A percentile compares a stretch with the other conserved stretches of the same genome.
phyloP scores from a whole-genome alignment of 2,797 vertebrate genomes.

The Otolemur crassicaudatus region DNA sequence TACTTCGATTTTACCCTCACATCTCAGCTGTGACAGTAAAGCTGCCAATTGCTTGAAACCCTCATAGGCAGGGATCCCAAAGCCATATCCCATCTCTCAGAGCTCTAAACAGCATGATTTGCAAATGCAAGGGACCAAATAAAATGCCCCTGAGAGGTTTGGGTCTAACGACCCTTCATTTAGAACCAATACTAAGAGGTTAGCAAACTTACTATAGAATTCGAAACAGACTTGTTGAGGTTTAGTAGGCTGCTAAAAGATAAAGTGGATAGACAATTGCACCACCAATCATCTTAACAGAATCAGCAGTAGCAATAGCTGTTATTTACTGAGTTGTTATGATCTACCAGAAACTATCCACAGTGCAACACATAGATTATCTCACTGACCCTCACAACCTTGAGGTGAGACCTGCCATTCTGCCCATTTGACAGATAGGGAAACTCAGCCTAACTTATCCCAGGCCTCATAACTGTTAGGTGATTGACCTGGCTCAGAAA shows the following conservation, averaged over 20 bases:
- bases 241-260: not conserved
- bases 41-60: not conserved
- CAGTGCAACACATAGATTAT: not conserved
- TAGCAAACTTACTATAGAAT: not conserved
- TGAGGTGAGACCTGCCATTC: not conserved
- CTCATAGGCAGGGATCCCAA: not conserved
- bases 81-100: not conserved
- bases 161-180: not conserved
- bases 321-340: not conserved
- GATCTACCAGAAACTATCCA: not conserved
- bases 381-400: not conserved
- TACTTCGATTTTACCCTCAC: not conserved
- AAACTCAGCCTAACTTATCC: not conserved
- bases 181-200: not conserved
- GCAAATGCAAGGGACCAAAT: not conserved
- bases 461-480: not conserved
- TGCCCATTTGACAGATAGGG: not conserved
- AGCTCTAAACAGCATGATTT: not conserved
- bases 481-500: not conserved
- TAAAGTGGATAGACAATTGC: not conserved
- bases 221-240: not conserved
- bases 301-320: not conserved
- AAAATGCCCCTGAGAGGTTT: not conserved
- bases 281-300: not conserved
- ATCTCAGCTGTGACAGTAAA: not conserved